Percentiles rank a stretch among this genome's conserved stretches.
Conservation (phyloP, 2,113 vertebrate species). For the Vireo altiloquus region DNA sequence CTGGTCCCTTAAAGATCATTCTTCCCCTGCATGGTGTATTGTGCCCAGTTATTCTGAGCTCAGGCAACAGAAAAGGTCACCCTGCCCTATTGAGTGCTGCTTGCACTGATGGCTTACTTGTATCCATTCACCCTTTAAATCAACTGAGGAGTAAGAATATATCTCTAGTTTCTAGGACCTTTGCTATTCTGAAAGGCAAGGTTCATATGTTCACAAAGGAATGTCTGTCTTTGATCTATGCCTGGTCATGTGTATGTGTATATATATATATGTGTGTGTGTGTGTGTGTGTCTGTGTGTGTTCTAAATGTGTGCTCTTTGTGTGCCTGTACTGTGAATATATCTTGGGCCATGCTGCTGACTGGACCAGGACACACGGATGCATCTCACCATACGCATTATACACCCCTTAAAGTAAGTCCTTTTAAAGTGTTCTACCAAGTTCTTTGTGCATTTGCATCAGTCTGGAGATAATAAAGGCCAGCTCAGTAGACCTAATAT, state of each 20-base stretch:
- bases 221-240: neutral
- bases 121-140: neutral
- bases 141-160: neutral
- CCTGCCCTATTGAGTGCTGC: neutral
- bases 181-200: neutral
- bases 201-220: neutral
- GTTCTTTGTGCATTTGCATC: neutral
- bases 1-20: neutral
- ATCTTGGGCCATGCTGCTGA: neutral
- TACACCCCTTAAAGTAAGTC: neutral
- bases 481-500: neutral
- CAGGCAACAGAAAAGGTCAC: neutral
- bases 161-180: neutral
- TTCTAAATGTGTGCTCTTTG: fast-evolving
- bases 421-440: neutral
- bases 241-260: no score
- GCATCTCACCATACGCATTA: neutral
- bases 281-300: no score
- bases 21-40: fast-evolving
- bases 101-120: neutral
- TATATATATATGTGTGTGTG: no score
- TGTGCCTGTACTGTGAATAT: neutral
- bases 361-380: neutral
- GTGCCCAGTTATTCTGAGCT: neutral
- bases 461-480: neutral